Percentiles rank a stretch among this genome's conserved stretches.
These are phyloP conservation scores for Thamnophis sirtalis DNA, from an alignment of 2,113 vertebrate species.

Conservation along the genomic window DNA sequence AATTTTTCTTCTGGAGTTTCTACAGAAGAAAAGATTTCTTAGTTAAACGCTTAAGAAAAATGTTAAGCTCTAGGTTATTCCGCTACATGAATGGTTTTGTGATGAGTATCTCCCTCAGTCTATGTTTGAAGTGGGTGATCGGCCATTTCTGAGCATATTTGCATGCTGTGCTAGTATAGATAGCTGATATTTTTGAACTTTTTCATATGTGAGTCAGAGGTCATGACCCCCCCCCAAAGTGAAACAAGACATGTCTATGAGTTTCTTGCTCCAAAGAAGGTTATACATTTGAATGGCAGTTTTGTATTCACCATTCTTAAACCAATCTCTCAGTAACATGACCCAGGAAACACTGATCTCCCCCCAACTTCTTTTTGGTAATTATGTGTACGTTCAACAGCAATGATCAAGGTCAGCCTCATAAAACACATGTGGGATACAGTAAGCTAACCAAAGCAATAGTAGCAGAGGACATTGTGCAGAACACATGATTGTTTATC, in stretches of 20 bases:
- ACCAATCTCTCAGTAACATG: background rate
- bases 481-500: background rate
- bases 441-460: background rate
- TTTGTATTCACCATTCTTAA: background rate
- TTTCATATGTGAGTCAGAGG: background rate
- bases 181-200: background rate
- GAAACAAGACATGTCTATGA: background rate
- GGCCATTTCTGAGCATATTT: slow-evolving; percentile 38
- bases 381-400: background rate
- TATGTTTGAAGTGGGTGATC: slow-evolving; percentile 49
- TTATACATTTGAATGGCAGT: background rate
- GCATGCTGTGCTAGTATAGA: background rate
- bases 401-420: background rate
- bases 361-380: background rate
- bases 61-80: slow-evolving; percentile 44
- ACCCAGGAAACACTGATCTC: background rate
- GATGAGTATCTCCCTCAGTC: slow-evolving; percentile 33
- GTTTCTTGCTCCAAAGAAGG: background rate
- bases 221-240: background rate
- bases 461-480: background rate
- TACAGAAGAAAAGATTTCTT: slow-evolving; percentile 43
- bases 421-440: background rate
- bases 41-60: slow-evolving; percentile 42
- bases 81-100: slow-evolving; percentile 42
- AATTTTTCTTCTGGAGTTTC: slow-evolving; percentile 34